These are phyloP conservation scores for Rotaria socialis DNA, from an alignment of 2,888 invertebrate species.

Conservation along the genomic window DNA sequence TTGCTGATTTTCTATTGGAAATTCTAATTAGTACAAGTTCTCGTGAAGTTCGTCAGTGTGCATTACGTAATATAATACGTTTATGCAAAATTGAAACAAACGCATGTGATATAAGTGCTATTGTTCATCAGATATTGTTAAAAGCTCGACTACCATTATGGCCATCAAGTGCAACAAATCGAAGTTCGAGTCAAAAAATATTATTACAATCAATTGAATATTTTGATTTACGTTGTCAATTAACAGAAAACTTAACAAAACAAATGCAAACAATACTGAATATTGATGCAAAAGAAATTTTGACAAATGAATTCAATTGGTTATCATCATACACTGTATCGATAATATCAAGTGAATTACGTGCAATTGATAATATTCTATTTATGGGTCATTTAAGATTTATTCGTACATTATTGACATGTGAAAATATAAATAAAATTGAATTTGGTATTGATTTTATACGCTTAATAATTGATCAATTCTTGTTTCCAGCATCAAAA, in stretches of 20 bases:
- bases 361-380: slow-evolving; percentile 59
- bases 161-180: slow-evolving; percentile 49
- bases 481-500: slow-evolving; percentile 61
- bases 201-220: slow-evolving; percentile 61
- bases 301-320: slow-evolving; percentile 62
- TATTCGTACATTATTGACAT: slow-evolving; percentile 59
- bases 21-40: slow-evolving; percentile 56
- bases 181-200: slow-evolving; percentile 49
- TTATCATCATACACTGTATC: slow-evolving; percentile 60
- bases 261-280: slow-evolving; percentile 55
- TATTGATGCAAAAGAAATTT: slow-evolving; percentile 57
- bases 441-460: slow-evolving; percentile 54
- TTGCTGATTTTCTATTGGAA: slow-evolving; percentile 61
- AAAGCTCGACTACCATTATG: slow-evolving; percentile 44
- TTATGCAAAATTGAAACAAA: slow-evolving; percentile 7
- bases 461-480: slow-evolving; percentile 59
- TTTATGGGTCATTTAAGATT: slow-evolving; percentile 61
- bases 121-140: slow-evolving; percentile 29
- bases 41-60: slow-evolving; percentile 29
- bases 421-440: slow-evolving; percentile 58
- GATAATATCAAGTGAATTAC: slow-evolving; percentile 47
- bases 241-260: slow-evolving; percentile 55
- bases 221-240: slow-evolving; percentile 60
- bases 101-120: not conserved
- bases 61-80: slow-evolving; percentile 27